Evolutionary conservation across 2,888 invertebrate genomes (phyloP).

Genomic region (Reticulitermes lucifugus): DNA sequence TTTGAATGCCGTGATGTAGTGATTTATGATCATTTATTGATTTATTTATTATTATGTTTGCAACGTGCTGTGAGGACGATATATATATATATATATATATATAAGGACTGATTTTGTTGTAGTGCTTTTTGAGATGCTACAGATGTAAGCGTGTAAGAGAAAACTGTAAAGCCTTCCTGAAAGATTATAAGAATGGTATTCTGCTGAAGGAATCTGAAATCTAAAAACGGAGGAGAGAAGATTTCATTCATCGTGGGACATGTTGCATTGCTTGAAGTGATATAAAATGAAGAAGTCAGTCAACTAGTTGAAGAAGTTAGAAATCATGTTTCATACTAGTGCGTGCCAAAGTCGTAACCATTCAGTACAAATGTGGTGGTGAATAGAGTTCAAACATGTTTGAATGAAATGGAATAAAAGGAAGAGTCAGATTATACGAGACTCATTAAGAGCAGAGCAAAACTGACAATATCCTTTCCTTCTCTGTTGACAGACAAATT

Average conservation of each 20-base stretch:
- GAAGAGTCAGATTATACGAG: constrained; percentile 8
- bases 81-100: no score
- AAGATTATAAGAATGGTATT: not conserved
- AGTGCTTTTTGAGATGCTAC: not conserved
- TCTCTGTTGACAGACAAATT: constrained; percentile 75
- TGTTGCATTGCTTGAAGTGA: not conserved
- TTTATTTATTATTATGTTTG: no score
- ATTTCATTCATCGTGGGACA: constrained; percentile 10
- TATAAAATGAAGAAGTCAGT: not conserved
- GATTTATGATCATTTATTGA: no score
- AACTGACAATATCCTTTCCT: constrained; percentile 69
- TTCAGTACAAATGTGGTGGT: not conserved
- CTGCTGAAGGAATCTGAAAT: not conserved
- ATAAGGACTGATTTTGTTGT: no score
- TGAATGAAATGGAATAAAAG: constrained; percentile 27
- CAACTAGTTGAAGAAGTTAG: constrained; percentile 14
- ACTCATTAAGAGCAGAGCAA: constrained; percentile 44
- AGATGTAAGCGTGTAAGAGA: not conserved
- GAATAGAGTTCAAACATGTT: constrained; percentile 13
- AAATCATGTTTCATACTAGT: not conserved
- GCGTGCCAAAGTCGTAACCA: not conserved
- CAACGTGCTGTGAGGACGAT: no score
- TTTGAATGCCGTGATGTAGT: no score
- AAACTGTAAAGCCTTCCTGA: not conserved
- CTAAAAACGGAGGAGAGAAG: not conserved